These are phyloP conservation scores for Brachyhypopomus occidentalis DNA, from an alignment of 2,113 vertebrate genomes.

Conservation along the genomic window DNA sequence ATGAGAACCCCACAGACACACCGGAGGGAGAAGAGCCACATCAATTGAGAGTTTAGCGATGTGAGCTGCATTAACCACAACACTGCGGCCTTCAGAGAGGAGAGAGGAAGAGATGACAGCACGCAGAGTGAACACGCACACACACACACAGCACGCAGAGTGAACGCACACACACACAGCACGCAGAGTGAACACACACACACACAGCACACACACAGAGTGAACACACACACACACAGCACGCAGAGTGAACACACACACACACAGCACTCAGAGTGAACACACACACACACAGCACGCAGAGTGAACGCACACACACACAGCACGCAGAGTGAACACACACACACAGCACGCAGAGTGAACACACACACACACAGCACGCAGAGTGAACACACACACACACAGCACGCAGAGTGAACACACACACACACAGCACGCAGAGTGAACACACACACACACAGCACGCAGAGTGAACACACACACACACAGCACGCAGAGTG, in stretches of 20 bases:
- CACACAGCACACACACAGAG: conserved; percentile 60
- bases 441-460: conserved; percentile 61
- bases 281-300: conserved; percentile 61
- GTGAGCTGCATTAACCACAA: no score
- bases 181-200: conserved; percentile 58
- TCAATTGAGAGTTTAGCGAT: no score
- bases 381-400: conserved; percentile 60
- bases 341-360: conserved; percentile 61
- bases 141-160: conserved; percentile 60
- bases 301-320: conserved; percentile 62
- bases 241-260: conserved; percentile 60
- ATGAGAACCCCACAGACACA: no score
- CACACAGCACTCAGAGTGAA: conserved; percentile 59
- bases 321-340: conserved; percentile 57
- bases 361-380: conserved; percentile 60
- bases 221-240: conserved; percentile 61
- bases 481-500: conserved; percentile 60
- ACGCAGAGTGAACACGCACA: conserved; percentile 60
- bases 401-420: conserved; percentile 59
- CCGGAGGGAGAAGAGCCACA: no score
- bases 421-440: conserved; percentile 62
- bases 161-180: conserved; percentile 61
- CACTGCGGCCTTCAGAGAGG: conserved; percentile 43
- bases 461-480: conserved; percentile 59
- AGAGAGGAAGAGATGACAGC: conserved; percentile 66